Evolutionary conservation across 2,888 invertebrate genomes (phyloP), one percentile per base, ranked within the genome.

Genomic region (Spodoptera exigua): DNA sequence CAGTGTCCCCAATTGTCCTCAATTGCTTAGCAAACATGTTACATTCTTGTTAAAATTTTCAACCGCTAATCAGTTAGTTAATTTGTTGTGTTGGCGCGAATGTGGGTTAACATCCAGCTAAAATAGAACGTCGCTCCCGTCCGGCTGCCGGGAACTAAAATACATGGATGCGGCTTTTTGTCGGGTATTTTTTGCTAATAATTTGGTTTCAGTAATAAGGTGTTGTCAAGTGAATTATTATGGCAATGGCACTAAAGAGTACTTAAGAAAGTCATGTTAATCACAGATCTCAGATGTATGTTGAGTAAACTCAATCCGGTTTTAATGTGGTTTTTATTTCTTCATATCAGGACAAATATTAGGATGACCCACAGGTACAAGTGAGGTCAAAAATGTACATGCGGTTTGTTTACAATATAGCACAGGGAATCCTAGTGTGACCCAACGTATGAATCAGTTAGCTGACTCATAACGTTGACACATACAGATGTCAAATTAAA

Each of bases 91-190:
- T 84, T 85, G 84, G 80, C 81, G 81, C 81, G 82, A 86, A 91
- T 89, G 86, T 91, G 82, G 91, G 91, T 90, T 90, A 90, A 85
- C 88, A 82, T 82, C 78, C 70, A 82, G 73, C 86, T 77, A 81
- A 90, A 91, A 91, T 91, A 91, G 91, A 89, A 79, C 85, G 87
- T 83, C 87, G 87, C 82, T 82, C 80, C 83, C 84, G 83, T 82
- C 84, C 83, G 84, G 79, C 70, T 55, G 46, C 63, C 66, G 57
- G 51, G 79, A 80, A 69, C 64, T 45, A 55, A 66, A 75, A 69
- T 37, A 44, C 41, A 39, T 78, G 78, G 85, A 87, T 83, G 75
- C 65, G 83, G 78, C 69, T 76, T 62, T 66, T 40, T 39, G 18
- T 47, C 18, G 7, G 39, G 9, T 61, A 18, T 61, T 62, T 64